Conservation (phyloP, 2,888 invertebrate species). For the Chrysotoxum bicinctum region DNA sequence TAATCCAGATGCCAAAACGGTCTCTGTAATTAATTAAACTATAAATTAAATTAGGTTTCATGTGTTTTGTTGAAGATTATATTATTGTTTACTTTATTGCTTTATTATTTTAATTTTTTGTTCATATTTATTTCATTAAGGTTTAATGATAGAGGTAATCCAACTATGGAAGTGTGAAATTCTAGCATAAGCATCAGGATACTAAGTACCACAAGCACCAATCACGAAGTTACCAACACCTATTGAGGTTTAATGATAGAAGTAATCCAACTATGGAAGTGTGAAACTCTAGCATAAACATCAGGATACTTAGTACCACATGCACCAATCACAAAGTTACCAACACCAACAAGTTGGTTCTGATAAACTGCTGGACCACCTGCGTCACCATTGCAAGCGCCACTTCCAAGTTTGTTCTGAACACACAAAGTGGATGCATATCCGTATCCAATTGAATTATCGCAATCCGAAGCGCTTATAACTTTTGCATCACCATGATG, state of each 20-base stretch:
- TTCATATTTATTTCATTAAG: slow-evolving; percentile 6
- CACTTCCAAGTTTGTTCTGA: slow-evolving; percentile 51
- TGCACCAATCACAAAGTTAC: slow-evolving; percentile 77
- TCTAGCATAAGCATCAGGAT: slow-evolving; percentile 77
- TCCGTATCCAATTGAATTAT: slow-evolving; percentile 45
- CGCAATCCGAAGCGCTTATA: slow-evolving; percentile 49
- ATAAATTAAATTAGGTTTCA: neutral
- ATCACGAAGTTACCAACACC: slow-evolving; percentile 77
- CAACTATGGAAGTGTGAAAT: slow-evolving; percentile 73
- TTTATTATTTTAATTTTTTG: neutral
- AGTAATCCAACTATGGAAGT: slow-evolving; percentile 73
- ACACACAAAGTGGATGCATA: slow-evolving; percentile 64
- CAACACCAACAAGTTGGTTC: slow-evolving; percentile 76
- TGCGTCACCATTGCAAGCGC: slow-evolving; percentile 76
- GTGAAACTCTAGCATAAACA: slow-evolving; percentile 75
- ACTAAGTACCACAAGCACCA: slow-evolving; percentile 78
- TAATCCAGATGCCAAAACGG: neutral
- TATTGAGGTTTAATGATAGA: slow-evolving; percentile 11
- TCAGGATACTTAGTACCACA: slow-evolving; percentile 79
- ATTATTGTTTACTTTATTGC: too few species aligned
- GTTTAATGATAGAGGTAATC: slow-evolving; percentile 46
- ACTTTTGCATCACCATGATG: slow-evolving; percentile 73
- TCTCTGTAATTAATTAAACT: neutral
- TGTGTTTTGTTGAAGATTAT: neutral
- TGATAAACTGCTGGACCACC: slow-evolving; percentile 78